Conservation (phyloP, 2,888 invertebrate genomes). For the Leptopilina drosophilae region DNA sequence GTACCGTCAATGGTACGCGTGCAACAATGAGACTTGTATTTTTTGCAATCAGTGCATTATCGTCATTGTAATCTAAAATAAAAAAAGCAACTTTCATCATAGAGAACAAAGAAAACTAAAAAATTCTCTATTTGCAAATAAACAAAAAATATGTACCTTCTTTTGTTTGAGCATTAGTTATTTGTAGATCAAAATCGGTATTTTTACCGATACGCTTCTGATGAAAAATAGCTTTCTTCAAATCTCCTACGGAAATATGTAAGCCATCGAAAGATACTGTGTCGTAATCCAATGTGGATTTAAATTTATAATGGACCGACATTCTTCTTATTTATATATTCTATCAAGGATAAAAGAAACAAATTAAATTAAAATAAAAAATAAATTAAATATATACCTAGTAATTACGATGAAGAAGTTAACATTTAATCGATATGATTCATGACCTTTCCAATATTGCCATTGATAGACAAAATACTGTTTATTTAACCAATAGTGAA, state of each 20-base stretch:
- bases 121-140: not conserved
- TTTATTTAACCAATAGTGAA: too few species aligned
- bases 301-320: slow-evolving; percentile 99
- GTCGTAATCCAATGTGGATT: slow-evolving; percentile 96
- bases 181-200: slow-evolving; percentile 96
- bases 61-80: slow-evolving; percentile 91
- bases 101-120: not conserved
- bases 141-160: slow-evolving; percentile 84
- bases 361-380: not conserved
- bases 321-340: slow-evolving; percentile 77
- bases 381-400: not conserved
- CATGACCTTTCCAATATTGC: too few species aligned
- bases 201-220: slow-evolving; percentile 96
- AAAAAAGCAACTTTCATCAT: not conserved
- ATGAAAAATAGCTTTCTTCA: slow-evolving; percentile 95
- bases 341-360: slow-evolving; percentile 56
- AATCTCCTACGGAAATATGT: slow-evolving; percentile 95
- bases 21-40: slow-evolving; percentile 98
- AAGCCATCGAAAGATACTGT: slow-evolving; percentile 98
- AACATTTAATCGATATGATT: not conserved
- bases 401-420: not conserved
- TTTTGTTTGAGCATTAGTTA: slow-evolving; percentile 97
- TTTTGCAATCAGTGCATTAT: slow-evolving; percentile 94
- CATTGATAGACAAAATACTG: too few species aligned
- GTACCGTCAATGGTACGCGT: slow-evolving; percentile 90